A percentile compares a stretch with the other conserved stretches of the same genome.
phyloP scores from a whole-genome alignment of 2,113 vertebrate species.

The Calyptommatus sinebrachiatus region DNA sequence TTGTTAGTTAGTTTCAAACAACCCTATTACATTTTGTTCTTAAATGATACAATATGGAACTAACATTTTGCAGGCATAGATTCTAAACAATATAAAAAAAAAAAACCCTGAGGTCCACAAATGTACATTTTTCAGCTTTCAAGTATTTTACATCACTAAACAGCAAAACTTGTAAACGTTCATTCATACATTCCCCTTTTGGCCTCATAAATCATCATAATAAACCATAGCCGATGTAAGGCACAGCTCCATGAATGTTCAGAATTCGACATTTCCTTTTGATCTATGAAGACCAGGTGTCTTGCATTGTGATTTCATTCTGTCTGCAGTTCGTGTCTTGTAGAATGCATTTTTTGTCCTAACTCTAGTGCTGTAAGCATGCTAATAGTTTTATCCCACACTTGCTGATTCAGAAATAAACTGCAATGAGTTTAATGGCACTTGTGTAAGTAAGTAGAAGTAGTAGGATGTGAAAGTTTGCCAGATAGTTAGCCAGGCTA shows the following conservation, averaged over 20 bases:
- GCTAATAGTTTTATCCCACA: not conserved
- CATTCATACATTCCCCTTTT: conserved; percentile 55
- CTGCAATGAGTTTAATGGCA: not conserved
- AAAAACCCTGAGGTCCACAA: not conserved
- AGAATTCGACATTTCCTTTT: conserved; percentile 22
- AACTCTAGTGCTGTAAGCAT: not conserved
- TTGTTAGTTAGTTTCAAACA: conserved; percentile 57
- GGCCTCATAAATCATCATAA: conserved; percentile 50
- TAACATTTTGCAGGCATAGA: conserved; percentile 43
- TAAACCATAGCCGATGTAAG: conserved; percentile 50
- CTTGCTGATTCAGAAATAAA: not conserved
- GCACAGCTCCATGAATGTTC: conserved; percentile 42
- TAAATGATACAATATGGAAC: conserved; percentile 62
- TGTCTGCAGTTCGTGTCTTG: not conserved
- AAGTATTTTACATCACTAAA: conserved; percentile 44
- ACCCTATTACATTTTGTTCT: conserved; percentile 44
- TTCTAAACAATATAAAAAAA: conserved; percentile 51
- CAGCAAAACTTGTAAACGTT: conserved; percentile 51
- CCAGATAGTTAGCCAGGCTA: not conserved
- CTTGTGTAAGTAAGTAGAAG: not conserved
- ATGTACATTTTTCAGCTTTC: conserved; percentile 21
- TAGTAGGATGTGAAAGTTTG: not conserved
- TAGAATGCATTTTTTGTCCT: not conserved
- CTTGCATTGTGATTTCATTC: conserved; percentile 10
- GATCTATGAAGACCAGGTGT: conserved; percentile 54